A percentile compares a stretch with the other conserved stretches of the same genome.
Evolutionary conservation across 2,113 vertebrate genomes (phyloP).

Genomic region (Megaceryle maxima): DNA sequence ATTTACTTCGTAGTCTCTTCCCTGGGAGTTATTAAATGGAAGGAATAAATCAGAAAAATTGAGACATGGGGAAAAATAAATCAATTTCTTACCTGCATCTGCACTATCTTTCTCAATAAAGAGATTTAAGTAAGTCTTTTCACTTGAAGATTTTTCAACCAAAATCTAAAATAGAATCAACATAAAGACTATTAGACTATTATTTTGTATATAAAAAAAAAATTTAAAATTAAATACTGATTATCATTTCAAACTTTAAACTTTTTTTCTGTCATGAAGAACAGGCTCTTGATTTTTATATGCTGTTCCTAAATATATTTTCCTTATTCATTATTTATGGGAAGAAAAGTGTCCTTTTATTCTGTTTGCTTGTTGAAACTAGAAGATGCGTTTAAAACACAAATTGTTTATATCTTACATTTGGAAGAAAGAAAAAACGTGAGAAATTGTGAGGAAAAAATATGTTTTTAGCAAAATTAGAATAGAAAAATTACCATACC

Average conservation of each 20-base stretch:
- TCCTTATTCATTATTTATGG: neutral
- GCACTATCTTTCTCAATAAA: slow-evolving; percentile 79
- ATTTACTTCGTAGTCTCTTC: neutral
- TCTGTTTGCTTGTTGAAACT: neutral
- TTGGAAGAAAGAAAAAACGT: neutral
- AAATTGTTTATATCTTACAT: neutral
- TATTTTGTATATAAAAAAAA: neutral
- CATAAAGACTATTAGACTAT: neutral
- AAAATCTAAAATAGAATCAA: slow-evolving; percentile 75
- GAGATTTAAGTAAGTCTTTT: slow-evolving; percentile 81
- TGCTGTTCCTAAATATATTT: neutral
- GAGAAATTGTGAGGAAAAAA: neutral
- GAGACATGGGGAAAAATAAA: neutral
- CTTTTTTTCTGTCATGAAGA: neutral
- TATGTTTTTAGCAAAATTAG: neutral
- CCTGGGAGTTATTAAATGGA: neutral
- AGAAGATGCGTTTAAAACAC: neutral
- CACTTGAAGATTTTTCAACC: slow-evolving; percentile 68
- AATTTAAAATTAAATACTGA: neutral
- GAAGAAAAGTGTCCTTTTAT: neutral
- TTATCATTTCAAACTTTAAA: neutral
- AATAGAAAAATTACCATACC: slow-evolving; percentile 67
- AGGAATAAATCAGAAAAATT: neutral
- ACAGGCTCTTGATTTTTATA: neutral
- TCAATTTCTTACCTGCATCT: slow-evolving; percentile 74